Percentiles rank a stretch among this genome's conserved stretches.
Conservation (phyloP, 1,140 invertebrate species). For the Nebria ingens region DNA sequence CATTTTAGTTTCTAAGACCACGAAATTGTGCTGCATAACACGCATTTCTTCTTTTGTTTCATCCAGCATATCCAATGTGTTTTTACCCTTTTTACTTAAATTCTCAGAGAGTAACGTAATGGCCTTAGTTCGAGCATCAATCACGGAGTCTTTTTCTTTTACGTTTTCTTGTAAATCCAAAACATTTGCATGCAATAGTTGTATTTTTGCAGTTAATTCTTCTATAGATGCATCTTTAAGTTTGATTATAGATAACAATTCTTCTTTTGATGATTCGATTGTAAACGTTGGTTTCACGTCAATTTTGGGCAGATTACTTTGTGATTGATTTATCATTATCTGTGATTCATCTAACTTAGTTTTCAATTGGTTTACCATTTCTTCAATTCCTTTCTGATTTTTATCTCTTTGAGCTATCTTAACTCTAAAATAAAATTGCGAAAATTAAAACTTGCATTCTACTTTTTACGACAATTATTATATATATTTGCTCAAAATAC, state of each 20-base stretch:
- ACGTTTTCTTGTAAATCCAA: slow-evolving; percentile 67
- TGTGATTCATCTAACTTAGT: slow-evolving; percentile 36
- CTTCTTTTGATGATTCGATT: slow-evolving; percentile 20
- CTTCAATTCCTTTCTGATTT: slow-evolving; percentile 35
- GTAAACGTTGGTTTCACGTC: slow-evolving; percentile 27
- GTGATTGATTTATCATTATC: slow-evolving; percentile 28
- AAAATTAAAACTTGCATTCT: too few species aligned
- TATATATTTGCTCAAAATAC: too few species aligned
- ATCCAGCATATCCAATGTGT: slow-evolving; percentile 57
- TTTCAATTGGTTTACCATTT: slow-evolving; percentile 35
- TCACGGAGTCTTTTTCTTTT: slow-evolving; percentile 76
- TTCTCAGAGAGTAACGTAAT: slow-evolving; percentile 66
- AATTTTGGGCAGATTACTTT: slow-evolving; percentile 29
- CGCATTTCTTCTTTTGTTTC: slow-evolving; percentile 70
- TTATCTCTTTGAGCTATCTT: slow-evolving; percentile 35
- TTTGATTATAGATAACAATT: slow-evolving; percentile 30
- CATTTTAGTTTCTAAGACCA: slow-evolving; percentile 57
- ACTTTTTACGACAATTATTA: too few species aligned
- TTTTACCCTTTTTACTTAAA: slow-evolving; percentile 60
- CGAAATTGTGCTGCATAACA: slow-evolving; percentile 68
- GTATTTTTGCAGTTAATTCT: slow-evolving; percentile 42
- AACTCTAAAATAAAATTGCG: slow-evolving; percentile 24
- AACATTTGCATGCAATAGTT: slow-evolving; percentile 52
- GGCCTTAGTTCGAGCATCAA: slow-evolving; percentile 71
- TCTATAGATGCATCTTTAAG: slow-evolving; percentile 40